Conservation (phyloP, 1,140 invertebrate species). For the Onthophagus taurus region DNA sequence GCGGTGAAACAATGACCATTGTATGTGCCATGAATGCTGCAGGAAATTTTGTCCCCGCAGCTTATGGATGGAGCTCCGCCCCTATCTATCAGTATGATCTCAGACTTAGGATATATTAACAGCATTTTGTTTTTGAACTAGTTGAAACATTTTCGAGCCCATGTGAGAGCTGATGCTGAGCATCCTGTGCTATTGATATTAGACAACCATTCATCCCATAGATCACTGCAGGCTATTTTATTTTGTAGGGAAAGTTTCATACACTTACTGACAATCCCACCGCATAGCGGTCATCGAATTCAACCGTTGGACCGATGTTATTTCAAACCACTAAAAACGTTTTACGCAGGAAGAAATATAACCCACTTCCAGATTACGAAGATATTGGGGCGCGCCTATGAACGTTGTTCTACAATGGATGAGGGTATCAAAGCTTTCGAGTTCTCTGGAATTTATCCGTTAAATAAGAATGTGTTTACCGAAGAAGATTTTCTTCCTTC, state of each 20-base stretch:
- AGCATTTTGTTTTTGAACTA: conserved; percentile 30
- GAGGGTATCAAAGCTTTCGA: background rate
- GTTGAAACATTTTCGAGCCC: conserved; percentile 22
- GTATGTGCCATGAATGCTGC: conserved; percentile 30
- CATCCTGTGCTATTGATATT: conserved; percentile 22
- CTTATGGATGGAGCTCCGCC: conserved; percentile 34
- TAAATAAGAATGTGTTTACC: conserved; percentile 3
- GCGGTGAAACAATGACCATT: conserved; percentile 33
- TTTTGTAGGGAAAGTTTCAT: conserved; percentile 19
- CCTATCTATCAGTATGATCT: conserved; percentile 31
- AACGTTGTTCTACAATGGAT: background rate
- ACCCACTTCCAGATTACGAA: background rate
- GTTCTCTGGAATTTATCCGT: background rate
- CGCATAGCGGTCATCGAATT: conserved; percentile 34
- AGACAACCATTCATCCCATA: conserved; percentile 21
- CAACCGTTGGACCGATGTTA: background rate
- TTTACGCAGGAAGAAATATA: conserved; percentile 3
- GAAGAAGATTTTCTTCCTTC: conserved; percentile 10
- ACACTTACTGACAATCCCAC: conserved; percentile 28
- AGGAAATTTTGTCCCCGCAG: conserved; percentile 28
- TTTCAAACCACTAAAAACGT: background rate
- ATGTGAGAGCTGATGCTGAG: conserved; percentile 14
- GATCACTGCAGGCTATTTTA: conserved; percentile 17
- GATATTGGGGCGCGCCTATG: conserved; percentile 4
- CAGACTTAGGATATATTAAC: conserved; percentile 39